Evolutionary conservation across 1,140 invertebrate genomes (phyloP).

Genomic region (Drosophila obscura): DNA sequence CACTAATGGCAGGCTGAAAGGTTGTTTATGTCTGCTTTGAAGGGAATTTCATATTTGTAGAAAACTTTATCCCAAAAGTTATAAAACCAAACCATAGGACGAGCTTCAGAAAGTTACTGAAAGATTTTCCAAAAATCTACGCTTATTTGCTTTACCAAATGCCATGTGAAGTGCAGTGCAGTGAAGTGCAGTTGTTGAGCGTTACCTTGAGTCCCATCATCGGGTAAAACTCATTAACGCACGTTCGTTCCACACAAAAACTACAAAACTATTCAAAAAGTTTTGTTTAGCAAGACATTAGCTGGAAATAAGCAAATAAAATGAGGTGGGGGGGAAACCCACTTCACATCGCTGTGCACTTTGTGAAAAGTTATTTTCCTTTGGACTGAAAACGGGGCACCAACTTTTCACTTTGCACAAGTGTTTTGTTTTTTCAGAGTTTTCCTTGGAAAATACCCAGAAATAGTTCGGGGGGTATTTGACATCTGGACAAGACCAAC

Average conservation of each 20-base stretch:
- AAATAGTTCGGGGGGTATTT: slow-evolving; percentile 13
- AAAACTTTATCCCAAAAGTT: slow-evolving; percentile 25
- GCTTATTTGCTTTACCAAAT: slow-evolving; percentile 27
- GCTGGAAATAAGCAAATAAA: slow-evolving; percentile 67
- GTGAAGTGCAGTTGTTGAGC: not conserved
- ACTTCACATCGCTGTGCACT: slow-evolving; percentile 53
- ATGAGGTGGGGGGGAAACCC: slow-evolving; percentile 25
- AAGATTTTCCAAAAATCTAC: slow-evolving; percentile 38
- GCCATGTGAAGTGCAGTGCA: slow-evolving; percentile 26
- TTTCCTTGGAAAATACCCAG: not conserved
- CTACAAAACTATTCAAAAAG: slow-evolving; percentile 51
- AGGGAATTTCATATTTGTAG: slow-evolving; percentile 22
- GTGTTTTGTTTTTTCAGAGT: slow-evolving; percentile 38
- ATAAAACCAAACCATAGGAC: slow-evolving; percentile 15
- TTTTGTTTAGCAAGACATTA: slow-evolving; percentile 73
- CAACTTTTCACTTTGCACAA: slow-evolving; percentile 63
- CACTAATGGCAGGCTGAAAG: slow-evolving; percentile 8
- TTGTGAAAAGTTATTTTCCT: slow-evolving; percentile 48
- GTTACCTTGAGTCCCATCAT: slow-evolving; percentile 23
- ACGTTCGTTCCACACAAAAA: slow-evolving; percentile 39
- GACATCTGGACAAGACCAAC: not conserved
- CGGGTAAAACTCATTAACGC: slow-evolving; percentile 66
- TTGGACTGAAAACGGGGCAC: slow-evolving; percentile 11
- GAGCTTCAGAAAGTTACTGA: slow-evolving; percentile 22
- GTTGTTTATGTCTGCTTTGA: not conserved